Conservation (phyloP, 2,113 vertebrate species). For the Xenopus laevis region DNA sequence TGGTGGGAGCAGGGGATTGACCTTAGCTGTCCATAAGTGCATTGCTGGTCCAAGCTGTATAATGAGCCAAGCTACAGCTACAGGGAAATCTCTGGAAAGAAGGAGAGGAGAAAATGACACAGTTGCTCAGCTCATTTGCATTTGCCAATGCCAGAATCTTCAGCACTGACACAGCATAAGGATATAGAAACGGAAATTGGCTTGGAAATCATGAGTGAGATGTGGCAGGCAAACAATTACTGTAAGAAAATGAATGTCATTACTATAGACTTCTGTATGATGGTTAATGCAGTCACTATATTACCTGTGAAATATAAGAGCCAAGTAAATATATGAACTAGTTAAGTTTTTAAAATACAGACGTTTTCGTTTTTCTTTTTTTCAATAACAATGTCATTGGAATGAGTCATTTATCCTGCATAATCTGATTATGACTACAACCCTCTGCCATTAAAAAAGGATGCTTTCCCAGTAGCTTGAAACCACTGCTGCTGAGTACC, state of each 20-base stretch:
- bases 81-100: conserved; percentile 23
- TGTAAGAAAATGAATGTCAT: conserved; percentile 35
- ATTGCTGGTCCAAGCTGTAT: conserved; percentile 15
- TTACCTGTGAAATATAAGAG: not conserved
- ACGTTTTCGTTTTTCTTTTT: no score
- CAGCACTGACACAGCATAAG: conserved; percentile 32
- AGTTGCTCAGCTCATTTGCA: conserved; percentile 32
- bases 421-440: no score
- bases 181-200: conserved; percentile 38
- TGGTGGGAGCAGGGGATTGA: conserved; percentile 18
- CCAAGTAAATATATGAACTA: not conserved
- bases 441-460: no score
- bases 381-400: no score
- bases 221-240: conserved; percentile 35
- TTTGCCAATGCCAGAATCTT: conserved; percentile 20
- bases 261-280: conserved; percentile 28
- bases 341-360: not conserved
- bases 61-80: conserved; percentile 26
- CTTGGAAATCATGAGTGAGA: conserved; percentile 29
- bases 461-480: no score
- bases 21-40: conserved; percentile 26
- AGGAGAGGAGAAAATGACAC: not conserved
- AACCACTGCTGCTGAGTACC: no score
- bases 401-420: no score
- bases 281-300: conserved; percentile 7